Evolutionary conservation across 1,140 invertebrate genomes (phyloP).

Genomic region (Ceratina japonica): DNA sequence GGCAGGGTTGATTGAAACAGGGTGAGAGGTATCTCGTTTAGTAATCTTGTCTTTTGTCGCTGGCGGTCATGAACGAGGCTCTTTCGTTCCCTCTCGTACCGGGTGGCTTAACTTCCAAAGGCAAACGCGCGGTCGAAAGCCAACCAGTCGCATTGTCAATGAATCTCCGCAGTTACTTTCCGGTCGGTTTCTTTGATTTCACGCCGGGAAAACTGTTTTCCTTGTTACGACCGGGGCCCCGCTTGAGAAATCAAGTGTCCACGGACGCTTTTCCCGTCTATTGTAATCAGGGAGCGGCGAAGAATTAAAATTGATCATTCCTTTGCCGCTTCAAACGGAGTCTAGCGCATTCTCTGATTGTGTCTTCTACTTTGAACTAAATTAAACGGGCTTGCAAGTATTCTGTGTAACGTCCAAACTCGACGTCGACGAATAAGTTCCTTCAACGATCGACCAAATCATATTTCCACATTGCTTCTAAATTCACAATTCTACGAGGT

Average conservation of each 20-base stretch:
- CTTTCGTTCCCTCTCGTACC: conserved; percentile 7
- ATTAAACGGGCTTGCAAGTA: conserved; percentile 31
- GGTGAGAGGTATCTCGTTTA: conserved; percentile 60
- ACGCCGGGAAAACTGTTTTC: conserved; percentile 13
- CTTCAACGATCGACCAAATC: conserved; percentile 25
- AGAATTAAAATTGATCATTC: conserved; percentile 24
- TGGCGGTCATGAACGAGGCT: conserved; percentile 9
- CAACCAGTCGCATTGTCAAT: conserved; percentile 32
- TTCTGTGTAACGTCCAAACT: conserved; percentile 7
- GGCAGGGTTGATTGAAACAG: conserved; percentile 58
- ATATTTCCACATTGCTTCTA: neutral
- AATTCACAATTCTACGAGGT: neutral
- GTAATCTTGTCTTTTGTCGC: conserved; percentile 56
- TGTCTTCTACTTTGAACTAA: neutral
- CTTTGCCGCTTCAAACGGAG: neutral
- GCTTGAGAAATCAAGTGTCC: conserved; percentile 14
- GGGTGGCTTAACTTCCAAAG: conserved; percentile 29
- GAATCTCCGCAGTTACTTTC: conserved; percentile 22
- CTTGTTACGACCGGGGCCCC: neutral
- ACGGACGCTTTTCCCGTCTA: too few species aligned
- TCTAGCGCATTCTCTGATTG: conserved; percentile 7
- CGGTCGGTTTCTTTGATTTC: conserved; percentile 24
- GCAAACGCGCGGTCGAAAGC: conserved; percentile 25
- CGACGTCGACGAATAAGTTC: conserved; percentile 12
- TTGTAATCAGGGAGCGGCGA: neutral